Percentiles rank a stretch among this genome's conserved stretches.
Evolutionary conservation across 2,797 vertebrate species (phyloP).

Genomic region (Margarornis squamiger): DNA sequence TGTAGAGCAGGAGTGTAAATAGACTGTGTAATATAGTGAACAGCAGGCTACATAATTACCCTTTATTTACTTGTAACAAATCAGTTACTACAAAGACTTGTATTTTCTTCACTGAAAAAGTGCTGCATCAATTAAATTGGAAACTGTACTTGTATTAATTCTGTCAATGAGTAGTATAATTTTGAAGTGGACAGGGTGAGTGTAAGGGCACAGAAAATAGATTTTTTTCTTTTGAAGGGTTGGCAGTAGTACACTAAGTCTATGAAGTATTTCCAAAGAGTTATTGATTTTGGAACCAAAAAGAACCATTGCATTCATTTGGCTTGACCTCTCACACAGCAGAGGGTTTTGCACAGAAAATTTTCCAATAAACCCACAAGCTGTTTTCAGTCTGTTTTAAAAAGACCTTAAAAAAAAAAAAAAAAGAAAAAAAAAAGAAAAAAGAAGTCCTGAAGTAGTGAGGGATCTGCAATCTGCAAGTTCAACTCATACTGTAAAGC

Average conservation of each 20-base stretch:
- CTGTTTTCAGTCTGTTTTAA: not conserved
- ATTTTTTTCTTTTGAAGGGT: constrained; percentile 30
- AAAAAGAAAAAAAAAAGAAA: not conserved
- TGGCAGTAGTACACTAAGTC: not conserved
- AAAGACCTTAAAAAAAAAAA: not conserved
- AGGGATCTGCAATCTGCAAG: not conserved
- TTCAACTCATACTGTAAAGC: not conserved
- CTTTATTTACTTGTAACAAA: constrained; percentile 51
- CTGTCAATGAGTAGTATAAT: constrained; percentile 11
- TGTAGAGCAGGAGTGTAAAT: constrained; percentile 8
- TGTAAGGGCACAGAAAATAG: constrained; percentile 40
- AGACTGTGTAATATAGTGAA: not conserved
- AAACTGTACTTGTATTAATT: constrained; percentile 21
- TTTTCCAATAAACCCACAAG: not conserved
- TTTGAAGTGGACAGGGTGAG: constrained; percentile 43
- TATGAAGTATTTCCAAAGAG: constrained; percentile 30
- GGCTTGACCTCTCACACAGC: not conserved
- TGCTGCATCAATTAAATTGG: constrained; percentile 18
- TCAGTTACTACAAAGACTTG: constrained; percentile 21
- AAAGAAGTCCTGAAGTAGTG: not conserved
- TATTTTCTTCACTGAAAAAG: not conserved
- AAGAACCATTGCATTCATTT: constrained; percentile 33
- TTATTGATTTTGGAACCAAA: constrained; percentile 45
- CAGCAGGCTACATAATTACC: constrained; percentile 41
- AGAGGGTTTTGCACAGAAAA: not conserved